These are phyloP conservation scores for Podilymbus podiceps DNA, from an alignment of 2,113 vertebrate genomes.

Conservation along the genomic window DNA sequence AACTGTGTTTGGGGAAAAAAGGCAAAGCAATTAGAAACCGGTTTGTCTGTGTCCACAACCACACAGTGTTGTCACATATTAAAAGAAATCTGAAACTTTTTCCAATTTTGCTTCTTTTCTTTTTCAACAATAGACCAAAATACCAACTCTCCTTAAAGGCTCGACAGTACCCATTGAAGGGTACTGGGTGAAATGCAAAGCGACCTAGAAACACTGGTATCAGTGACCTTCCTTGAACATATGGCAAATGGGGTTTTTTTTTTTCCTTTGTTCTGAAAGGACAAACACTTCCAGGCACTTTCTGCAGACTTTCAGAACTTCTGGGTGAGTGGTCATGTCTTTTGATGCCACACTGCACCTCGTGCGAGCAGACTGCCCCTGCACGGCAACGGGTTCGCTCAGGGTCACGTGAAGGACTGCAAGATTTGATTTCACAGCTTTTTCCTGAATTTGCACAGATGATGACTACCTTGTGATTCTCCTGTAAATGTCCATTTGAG, in stretches of 20 bases:
- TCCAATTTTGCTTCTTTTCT: neutral
- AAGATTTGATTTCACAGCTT: neutral
- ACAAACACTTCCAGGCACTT: neutral
- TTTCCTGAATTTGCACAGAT: neutral
- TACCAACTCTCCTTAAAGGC: neutral
- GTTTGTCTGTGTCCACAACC: neutral
- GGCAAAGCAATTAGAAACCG: neutral
- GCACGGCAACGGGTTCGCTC: neutral
- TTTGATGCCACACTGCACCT: neutral
- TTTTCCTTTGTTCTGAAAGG: neutral
- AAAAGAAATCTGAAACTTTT: neutral
- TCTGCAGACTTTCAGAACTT: neutral
- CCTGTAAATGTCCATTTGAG: neutral
- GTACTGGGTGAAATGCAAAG: neutral
- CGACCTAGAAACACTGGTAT: neutral
- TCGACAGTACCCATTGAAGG: neutral
- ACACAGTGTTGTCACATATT: neutral
- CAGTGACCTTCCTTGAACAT: neutral
- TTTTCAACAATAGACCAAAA: neutral
- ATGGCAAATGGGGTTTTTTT: neutral
- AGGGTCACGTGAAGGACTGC: neutral
- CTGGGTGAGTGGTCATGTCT: neutral
- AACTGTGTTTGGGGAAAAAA: neutral
- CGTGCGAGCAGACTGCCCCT: rapidly evolving
- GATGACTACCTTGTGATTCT: neutral